These are phyloP conservation scores for Amniataba percoides DNA, from an alignment of 2,797 vertebrate species.

Conservation along the genomic window DNA sequence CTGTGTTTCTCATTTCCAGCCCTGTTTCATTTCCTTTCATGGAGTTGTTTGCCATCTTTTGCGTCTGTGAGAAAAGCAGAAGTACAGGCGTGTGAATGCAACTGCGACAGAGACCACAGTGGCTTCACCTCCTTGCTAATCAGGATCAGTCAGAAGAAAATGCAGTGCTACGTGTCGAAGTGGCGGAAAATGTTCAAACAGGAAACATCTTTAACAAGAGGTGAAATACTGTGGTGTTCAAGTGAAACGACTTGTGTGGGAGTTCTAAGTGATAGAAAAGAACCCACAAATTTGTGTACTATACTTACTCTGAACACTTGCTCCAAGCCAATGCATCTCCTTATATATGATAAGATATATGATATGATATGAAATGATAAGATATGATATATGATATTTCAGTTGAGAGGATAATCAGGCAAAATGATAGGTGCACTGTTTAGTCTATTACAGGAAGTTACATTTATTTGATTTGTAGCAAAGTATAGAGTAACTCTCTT, in stretches of 20 bases:
- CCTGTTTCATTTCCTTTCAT: neutral
- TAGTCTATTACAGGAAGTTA: neutral
- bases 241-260: neutral
- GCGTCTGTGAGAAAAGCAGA: slow-evolving; percentile 20
- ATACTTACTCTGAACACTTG: neutral
- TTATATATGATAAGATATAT: too few species aligned
- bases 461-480: neutral
- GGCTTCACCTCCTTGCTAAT: neutral
- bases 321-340: too few species aligned
- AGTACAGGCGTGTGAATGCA: neutral
- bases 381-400: too few species aligned
- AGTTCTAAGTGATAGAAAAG: neutral
- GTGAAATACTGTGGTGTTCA: neutral
- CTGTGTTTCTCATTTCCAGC: neutral
- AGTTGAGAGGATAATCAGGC: neutral
- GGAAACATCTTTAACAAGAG: slow-evolving; percentile 45
- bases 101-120: neutral
- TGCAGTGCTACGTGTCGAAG: neutral
- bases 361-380: too few species aligned
- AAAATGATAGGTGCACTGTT: neutral
- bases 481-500: neutral
- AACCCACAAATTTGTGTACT: neutral
- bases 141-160: neutral
- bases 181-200: slow-evolving; percentile 22
- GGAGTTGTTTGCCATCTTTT: slow-evolving; percentile 13